Evolutionary conservation across 2,113 vertebrate species (phyloP), one percentile per base, ranked within the genome.

Genomic region (Echinops telfairi): DNA sequence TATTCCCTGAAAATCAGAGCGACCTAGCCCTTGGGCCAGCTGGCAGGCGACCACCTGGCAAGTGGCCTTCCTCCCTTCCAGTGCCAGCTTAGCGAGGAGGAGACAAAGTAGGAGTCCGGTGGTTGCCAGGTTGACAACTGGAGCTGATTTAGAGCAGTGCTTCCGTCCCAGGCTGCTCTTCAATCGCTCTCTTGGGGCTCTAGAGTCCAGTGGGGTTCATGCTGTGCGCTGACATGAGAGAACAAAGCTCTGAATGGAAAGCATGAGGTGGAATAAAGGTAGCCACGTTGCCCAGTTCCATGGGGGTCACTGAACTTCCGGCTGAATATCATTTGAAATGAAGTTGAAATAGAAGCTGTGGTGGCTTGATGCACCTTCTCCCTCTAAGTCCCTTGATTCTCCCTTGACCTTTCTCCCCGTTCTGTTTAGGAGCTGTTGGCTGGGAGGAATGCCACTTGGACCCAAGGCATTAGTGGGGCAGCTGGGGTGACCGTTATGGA

Each of bases 301-400:
- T 15, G 68, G n/a, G n/a, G 38, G 73, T 76, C 60, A 20, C 64
- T 83, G 36, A 40, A 20, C 27, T 87, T 94, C 70, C 86, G 77
- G 38, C 70, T 62, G 82, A 84, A 43, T 27, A 16, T 36, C 16
- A 76, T 75, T 79, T 71, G n/a, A 86, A 94, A 91, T 60, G 31
- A 38, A 94, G 79, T 16, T 60, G 38, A 53, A 75, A 93, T 90
- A n/a, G 86, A 92, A 85, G 6, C 78, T 12, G 16, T 7, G 10
- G 31, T 2, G 40, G 36, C 25, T 81, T 0, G 53, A 43, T 58
- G 76, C 53, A 22, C 84, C 83, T 82, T 89, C 75, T 93, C 76
- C 33, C 36, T 58, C 75, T 75, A 53, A 85, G 91, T 68, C 53
- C n/a, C 15, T 60, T 75, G 40, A 87, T 85, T 38, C 75, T 83